Percentiles rank a stretch among this genome's conserved stretches.
Conservation (phyloP, 2,113 vertebrate genomes). For the Gnathonemus longibarbis region DNA sequence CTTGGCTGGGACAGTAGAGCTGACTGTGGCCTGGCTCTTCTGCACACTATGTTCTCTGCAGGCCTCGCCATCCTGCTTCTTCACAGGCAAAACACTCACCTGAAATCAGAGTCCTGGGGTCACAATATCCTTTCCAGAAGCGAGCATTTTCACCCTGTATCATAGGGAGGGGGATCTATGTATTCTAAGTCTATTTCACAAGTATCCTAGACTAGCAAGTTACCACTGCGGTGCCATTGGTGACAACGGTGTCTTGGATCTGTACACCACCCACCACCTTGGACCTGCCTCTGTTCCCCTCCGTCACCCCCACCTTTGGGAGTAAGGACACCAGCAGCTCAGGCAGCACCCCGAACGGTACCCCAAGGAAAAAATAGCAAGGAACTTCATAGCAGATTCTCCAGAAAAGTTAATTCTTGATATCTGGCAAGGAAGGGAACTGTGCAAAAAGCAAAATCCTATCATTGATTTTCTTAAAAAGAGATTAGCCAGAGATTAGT, state of each 20-base stretch:
- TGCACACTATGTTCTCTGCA: background rate
- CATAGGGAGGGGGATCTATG: too few relatives aligned
- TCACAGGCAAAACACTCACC: slow-evolving; percentile 32
- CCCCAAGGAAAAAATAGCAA: background rate
- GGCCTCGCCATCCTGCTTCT: slow-evolving; percentile 11
- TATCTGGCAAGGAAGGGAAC: background rate
- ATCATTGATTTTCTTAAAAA: too few relatives aligned
- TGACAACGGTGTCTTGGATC: background rate
- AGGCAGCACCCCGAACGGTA: background rate
- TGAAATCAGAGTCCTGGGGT: slow-evolving; percentile 19
- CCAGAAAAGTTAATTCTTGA: background rate
- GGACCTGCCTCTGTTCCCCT: background rate
- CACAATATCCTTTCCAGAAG: background rate
- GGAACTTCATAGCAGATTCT: background rate
- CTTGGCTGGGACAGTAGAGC: slow-evolving; percentile 31
- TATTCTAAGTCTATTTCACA: background rate
- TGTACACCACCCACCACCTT: background rate
- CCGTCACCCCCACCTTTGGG: background rate
- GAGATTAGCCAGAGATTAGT: background rate
- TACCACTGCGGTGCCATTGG: background rate
- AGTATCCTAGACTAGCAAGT: background rate
- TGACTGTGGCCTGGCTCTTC: slow-evolving; percentile 24
- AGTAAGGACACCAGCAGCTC: background rate
- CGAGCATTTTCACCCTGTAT: background rate
- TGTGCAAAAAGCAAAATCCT: background rate